These are phyloP conservation scores for Pantherophis alleghaniensis DNA, from an alignment of 2,797 vertebrate genomes.

Conservation along the genomic window DNA sequence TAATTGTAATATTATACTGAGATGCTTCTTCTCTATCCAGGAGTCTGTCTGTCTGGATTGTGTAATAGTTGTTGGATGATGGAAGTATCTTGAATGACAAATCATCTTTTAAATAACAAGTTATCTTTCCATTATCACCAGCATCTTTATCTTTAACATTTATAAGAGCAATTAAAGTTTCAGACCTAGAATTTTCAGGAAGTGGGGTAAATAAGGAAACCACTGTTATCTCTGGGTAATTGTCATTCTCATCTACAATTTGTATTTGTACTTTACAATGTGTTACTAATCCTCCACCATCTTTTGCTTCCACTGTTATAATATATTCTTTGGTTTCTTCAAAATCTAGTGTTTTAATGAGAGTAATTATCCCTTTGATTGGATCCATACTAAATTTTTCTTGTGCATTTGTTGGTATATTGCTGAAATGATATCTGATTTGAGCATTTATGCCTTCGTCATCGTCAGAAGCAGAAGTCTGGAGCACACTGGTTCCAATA, in stretches of 20 bases:
- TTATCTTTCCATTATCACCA: background rate
- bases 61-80: slow-evolving; percentile 16
- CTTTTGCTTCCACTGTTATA: slow-evolving; percentile 59
- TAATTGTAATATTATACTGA: slow-evolving; percentile 16
- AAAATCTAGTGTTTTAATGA: background rate
- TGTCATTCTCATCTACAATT: slow-evolving; percentile 67
- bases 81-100: slow-evolving; percentile 1
- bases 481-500: slow-evolving; percentile 55
- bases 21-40: background rate
- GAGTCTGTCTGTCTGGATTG: slow-evolving; percentile 39
- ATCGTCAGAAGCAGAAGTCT: slow-evolving; percentile 36
- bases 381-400: slow-evolving; percentile 34
- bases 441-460: slow-evolving; percentile 63
- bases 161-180: slow-evolving; percentile 14
- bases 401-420: slow-evolving; percentile 34
- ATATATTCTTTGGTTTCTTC: slow-evolving; percentile 56
- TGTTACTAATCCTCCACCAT: slow-evolving; percentile 17
- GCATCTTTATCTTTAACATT: slow-evolving; percentile 14
- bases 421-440: slow-evolving; percentile 63
- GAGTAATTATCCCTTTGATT: background rate
- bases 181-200: background rate
- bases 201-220: slow-evolving; percentile 54
- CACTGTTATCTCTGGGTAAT: slow-evolving; percentile 68
- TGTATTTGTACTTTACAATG: slow-evolving; percentile 9
- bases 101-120: background rate